phyloP scores from a whole-genome alignment of 2,888 invertebrate species.

The Cosmia trapezina region DNA sequence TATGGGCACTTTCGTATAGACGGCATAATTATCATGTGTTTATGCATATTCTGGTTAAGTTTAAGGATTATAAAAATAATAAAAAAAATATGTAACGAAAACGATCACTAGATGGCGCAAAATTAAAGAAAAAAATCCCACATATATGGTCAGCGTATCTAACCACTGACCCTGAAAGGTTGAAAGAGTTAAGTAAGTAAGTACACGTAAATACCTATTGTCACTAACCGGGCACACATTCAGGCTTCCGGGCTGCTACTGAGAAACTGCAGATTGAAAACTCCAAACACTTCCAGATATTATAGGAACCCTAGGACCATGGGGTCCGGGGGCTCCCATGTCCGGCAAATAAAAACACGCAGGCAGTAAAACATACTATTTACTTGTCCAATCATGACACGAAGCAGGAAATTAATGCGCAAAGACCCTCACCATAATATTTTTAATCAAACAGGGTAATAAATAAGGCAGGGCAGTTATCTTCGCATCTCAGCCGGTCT shows the following conservation, averaged over 20 bases:
- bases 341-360: neutral
- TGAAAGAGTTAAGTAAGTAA: too few species aligned
- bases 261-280: neutral
- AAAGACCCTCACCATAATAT: neutral
- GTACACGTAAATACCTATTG: neutral
- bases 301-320: neutral
- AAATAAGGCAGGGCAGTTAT: conserved; percentile 10
- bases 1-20: too few species aligned
- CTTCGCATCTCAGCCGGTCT: conserved; percentile 1
- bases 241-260: neutral
- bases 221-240: neutral
- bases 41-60: too few species aligned
- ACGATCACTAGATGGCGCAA: too few species aligned
- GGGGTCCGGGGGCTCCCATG: neutral
- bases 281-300: too few species aligned
- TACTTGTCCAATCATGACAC: neutral
- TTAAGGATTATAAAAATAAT: too few species aligned
- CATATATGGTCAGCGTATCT: too few species aligned
- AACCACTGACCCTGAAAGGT: too few species aligned
- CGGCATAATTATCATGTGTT: too few species aligned
- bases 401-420: neutral
- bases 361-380: neutral
- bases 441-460: neutral
- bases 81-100: too few species aligned
- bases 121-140: too few species aligned